Base-by-base conservation (phyloP, 1,140 invertebrate genomes). In the Colletes gigas region DNA sequence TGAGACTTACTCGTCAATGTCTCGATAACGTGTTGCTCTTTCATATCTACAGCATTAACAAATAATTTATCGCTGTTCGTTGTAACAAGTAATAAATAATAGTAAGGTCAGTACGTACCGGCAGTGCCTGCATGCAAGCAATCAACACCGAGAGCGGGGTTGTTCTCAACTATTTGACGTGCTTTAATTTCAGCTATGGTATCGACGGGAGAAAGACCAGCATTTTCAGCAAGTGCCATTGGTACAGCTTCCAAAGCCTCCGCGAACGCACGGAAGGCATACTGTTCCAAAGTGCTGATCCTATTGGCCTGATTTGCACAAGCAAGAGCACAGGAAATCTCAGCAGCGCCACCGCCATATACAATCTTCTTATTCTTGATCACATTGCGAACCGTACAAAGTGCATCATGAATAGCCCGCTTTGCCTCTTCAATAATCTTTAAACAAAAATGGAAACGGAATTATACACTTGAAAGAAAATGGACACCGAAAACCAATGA, bases 401-500 rank as follows among this genome's bases (percentile, higher is more conserved):
- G 93, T 3, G 99, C 99, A 94, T 99, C 99, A 90, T 99, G 98
- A 57, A 99, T 95, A 87, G 98, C 98, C 17, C 99, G 95, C 92
- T 99, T 99, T 2, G 98, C 98, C 93, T 99, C 99, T 78, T 99
- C 99, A 60, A 99, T 97, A 71, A 99, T 97, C 96, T 97, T 81
- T 67, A 75, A 86, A 83, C 14, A 69, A 74, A 69, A 78, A 41
- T 63, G n/a, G n/a, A n/a, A n/a, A n/a, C n/a, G n/a, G n/a, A n/a
- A n/a, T n/a, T n/a, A n/a, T n/a, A n/a, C n/a, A n/a, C n/a, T n/a
- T n/a, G n/a, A n/a, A n/a, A n/a, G n/a, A n/a, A n/a, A n/a, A n/a
- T n/a, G n/a, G n/a, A n/a, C n/a, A n/a, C n/a, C n/a, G n/a, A n/a
- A n/a, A n/a, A n/a, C n/a, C n/a, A n/a, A n/a, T n/a, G n/a, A n/a